Evolutionary conservation across 2,888 invertebrate species (phyloP), one percentile per base, ranked within the genome.

Genomic region (Drosophila hamatofila): DNA sequence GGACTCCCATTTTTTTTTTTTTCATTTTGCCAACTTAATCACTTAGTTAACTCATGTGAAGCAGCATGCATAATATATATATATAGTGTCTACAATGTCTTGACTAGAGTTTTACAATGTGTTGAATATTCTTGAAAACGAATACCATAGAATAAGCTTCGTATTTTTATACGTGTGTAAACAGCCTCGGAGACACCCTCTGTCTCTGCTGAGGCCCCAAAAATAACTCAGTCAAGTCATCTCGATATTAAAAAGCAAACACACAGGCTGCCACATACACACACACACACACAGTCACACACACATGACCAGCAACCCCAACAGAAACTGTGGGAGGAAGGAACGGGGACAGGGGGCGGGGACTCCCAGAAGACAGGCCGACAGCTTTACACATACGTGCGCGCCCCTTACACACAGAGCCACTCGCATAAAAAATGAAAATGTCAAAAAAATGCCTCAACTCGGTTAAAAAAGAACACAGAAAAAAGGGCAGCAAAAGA

Each of bases 391-490:
- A 60, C 71, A 76, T 82, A 82, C 82, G 83, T 78, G 75, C 64
- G 59, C 56, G 68, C 61, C 65, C 65, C 55, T 64, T 56, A 55
- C 46, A 59, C 65, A 51, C 54, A 23, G 37, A 59, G 41, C 56
- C 62, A 58, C 49, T 25, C 41, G 65, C 73, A 88, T 88, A 86
- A 88, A 87, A 88, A 89, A 89, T 88, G 80, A 86, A 89, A 85
- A 87, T 88, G 87, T 88, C 83, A 85, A 85, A 80, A 76, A 79
- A 74, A 78, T 71, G 57, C 78, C 71, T 56, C 78, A 78, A 74
- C 75, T 80, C 64, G 80, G 80, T 83, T 82, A 83, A 82, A 82
- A 77, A 78, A 72, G 42, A 55, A 62, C 54, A 49, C 48, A 49
- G 25, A 54, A 54, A 52, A 35, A 39, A 39, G 52, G 30, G 42